Evolutionary conservation across 2,888 invertebrate species (phyloP).

Genomic region (Apomyelois bistriatella): DNA sequence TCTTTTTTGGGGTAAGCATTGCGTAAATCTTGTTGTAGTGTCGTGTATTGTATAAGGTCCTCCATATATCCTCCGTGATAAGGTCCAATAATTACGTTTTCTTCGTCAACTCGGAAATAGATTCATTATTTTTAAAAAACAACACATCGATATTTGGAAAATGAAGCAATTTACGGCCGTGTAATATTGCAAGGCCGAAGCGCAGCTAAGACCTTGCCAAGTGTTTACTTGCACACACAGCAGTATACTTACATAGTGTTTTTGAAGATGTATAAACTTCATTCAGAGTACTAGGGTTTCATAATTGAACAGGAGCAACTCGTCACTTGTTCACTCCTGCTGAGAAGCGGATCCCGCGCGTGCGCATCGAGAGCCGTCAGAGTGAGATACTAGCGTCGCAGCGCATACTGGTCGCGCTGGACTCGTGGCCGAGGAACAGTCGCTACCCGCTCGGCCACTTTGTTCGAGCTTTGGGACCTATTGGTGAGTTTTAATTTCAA

Average conservation of each 20-base stretch:
- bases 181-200: too few species aligned
- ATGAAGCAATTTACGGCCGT: too few species aligned
- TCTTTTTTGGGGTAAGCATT: too few species aligned
- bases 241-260: not conserved
- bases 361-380: constrained; percentile 97
- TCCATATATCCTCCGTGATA: too few species aligned
- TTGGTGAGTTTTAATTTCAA: constrained; percentile 78
- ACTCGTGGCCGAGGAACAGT: constrained; percentile 96
- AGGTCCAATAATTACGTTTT: too few species aligned
- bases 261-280: not conserved
- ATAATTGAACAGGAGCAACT: constrained; percentile 63
- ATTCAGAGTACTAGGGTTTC: not conserved
- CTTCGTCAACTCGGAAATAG: too few species aligned
- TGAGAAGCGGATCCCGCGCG: constrained; percentile 95
- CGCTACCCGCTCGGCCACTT: constrained; percentile 97
- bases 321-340: constrained; percentile 96
- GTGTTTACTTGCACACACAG: too few species aligned
- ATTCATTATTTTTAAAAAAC: too few species aligned
- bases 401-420: constrained; percentile 96
- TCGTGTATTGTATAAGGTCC: too few species aligned
- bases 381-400: constrained; percentile 88
- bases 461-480: constrained; percentile 93
- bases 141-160: too few species aligned
- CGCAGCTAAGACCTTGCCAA: too few species aligned
- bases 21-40: too few species aligned